A percentile compares a stretch with the other conserved stretches of the same genome.
Evolutionary conservation across 2,113 vertebrate species (phyloP).

Genomic region (Indicator indicator): DNA sequence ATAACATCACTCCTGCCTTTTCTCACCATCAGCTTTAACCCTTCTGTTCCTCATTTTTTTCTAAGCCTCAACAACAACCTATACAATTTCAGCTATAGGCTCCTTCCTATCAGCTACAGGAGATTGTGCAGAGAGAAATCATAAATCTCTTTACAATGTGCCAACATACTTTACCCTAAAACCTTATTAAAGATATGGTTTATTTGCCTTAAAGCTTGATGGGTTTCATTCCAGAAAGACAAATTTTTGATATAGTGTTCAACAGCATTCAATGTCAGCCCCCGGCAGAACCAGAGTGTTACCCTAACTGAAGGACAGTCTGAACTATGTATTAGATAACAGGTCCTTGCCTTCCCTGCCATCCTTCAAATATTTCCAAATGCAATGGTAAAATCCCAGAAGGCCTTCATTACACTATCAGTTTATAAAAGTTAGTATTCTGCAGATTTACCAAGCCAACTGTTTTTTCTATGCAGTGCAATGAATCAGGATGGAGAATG

Average conservation of each 20-base stretch:
- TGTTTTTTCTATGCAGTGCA: neutral
- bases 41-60: neutral
- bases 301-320: neutral
- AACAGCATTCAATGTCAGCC: neutral
- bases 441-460: neutral
- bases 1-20: neutral
- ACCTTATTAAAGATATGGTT: neutral
- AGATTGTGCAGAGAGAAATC: neutral
- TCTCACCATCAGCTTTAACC: neutral
- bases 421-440: neutral
- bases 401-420: neutral
- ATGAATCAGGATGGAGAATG: fast-evolving
- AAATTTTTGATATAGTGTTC: neutral
- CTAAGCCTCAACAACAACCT: neutral
- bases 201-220: neutral
- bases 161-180: neutral
- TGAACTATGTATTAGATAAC: neutral
- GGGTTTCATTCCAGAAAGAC: neutral
- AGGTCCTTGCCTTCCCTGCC: neutral
- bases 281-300: neutral
- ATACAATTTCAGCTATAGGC: neutral
- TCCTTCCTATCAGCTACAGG: neutral
- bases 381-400: neutral
- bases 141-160: neutral
- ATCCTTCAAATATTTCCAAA: neutral